These are phyloP conservation scores for Drosophila nikananu DNA, from an alignment of 1,140 invertebrate genomes.

Conservation along the genomic window DNA sequence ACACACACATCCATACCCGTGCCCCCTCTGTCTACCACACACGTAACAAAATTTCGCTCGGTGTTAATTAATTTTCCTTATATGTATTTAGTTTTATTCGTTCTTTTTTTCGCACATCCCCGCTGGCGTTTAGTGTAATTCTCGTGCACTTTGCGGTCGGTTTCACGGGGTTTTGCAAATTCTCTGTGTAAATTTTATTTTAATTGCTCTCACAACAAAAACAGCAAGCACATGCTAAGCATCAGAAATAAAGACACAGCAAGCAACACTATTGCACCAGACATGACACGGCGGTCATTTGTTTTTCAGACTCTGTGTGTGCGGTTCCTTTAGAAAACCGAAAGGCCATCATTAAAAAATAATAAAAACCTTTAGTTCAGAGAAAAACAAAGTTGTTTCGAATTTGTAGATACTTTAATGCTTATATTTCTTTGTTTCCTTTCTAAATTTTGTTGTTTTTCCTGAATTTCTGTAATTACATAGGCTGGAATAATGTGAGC, in stretches of 20 bases:
- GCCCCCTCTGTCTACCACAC: neutral
- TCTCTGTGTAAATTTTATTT: slow-evolving; percentile 71
- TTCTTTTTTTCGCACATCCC: slow-evolving; percentile 23
- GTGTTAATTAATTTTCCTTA: slow-evolving; percentile 74
- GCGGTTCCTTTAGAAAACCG: slow-evolving; percentile 28
- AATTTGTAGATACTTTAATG: slow-evolving; percentile 15
- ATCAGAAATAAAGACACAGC: slow-evolving; percentile 17
- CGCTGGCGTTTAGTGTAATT: slow-evolving; percentile 43
- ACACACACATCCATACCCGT: neutral
- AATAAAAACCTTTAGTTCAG: slow-evolving; percentile 45
- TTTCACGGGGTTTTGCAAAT: slow-evolving; percentile 53
- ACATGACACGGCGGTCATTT: slow-evolving; percentile 42
- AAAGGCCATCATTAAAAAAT: slow-evolving; percentile 65
- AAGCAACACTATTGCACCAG: slow-evolving; percentile 23
- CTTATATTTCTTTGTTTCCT: neutral
- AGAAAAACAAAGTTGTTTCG: slow-evolving; percentile 2
- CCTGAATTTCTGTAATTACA: neutral
- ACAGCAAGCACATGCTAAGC: slow-evolving; percentile 16
- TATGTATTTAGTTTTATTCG: slow-evolving; percentile 26
- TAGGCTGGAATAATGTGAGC: neutral
- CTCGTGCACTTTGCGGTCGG: slow-evolving; percentile 51
- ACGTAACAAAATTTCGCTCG: slow-evolving; percentile 42
- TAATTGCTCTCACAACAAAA: slow-evolving; percentile 65
- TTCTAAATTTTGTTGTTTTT: neutral
- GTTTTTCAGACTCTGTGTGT: slow-evolving; percentile 28